Percentiles rank a stretch among this genome's conserved stretches.
These are phyloP conservation scores for Myotis lucifugus DNA, from an alignment of 2,113 vertebrate genomes.

Conservation along the genomic window DNA sequence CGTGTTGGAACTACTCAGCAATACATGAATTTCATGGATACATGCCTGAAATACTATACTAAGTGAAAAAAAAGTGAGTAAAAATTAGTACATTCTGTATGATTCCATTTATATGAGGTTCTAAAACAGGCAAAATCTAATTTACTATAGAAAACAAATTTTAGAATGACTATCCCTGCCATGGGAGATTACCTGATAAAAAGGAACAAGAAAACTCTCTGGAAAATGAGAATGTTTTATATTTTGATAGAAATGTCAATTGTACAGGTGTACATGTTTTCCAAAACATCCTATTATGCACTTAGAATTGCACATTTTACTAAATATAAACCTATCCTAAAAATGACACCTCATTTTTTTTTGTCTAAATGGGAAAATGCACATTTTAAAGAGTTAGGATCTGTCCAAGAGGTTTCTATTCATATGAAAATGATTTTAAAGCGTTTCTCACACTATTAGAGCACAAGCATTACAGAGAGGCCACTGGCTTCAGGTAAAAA, in stretches of 20 bases:
- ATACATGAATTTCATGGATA: neutral
- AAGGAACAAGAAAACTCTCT: neutral
- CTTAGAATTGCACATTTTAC: neutral
- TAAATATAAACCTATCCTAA: neutral
- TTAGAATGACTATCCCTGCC: neutral
- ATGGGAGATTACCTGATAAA: neutral
- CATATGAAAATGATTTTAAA: neutral
- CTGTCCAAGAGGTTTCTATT: neutral
- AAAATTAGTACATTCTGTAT: neutral
- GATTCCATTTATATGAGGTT: neutral
- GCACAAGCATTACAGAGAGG: fast-evolving
- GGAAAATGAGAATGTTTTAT: neutral
- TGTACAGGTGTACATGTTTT: neutral
- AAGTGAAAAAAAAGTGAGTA: neutral
- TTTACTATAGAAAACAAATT: neutral
- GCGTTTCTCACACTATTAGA: neutral
- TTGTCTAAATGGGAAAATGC: neutral
- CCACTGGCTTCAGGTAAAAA: neutral
- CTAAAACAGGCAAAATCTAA: neutral
- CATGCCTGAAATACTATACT: neutral
- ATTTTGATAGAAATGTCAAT: neutral
- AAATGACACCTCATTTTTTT: neutral
- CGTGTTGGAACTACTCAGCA: neutral
- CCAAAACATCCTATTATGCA: neutral
- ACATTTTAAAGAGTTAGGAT: neutral